Evolutionary conservation across 2,888 invertebrate species (phyloP).

Genomic region (Cheiracanthium punctorium): DNA sequence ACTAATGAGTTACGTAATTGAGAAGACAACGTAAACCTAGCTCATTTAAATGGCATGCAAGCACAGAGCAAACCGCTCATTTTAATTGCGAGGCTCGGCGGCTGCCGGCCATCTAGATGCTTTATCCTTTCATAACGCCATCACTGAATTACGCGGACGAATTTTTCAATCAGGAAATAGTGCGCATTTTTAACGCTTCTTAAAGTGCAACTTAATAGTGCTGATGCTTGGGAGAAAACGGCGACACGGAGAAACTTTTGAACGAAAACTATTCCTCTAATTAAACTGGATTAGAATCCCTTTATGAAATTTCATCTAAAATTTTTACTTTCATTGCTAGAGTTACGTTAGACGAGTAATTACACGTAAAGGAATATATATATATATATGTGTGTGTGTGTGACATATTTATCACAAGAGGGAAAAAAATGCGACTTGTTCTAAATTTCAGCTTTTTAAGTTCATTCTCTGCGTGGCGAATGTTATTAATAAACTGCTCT

Average conservation of each 20-base stretch:
- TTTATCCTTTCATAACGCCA: conserved; percentile 8
- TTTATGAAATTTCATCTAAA: background rate
- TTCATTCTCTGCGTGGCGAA: background rate
- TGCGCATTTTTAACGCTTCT: conserved; percentile 67
- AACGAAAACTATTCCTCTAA: background rate
- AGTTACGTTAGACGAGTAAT: background rate
- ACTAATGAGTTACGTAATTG: conserved; percentile 69
- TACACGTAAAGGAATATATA: background rate
- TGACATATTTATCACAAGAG: background rate
- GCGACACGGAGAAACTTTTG: background rate
- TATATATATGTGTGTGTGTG: too few species aligned
- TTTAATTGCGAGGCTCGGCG: conserved; percentile 56
- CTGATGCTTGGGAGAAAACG: background rate
- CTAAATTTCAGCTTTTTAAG: background rate
- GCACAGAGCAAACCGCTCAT: conserved; percentile 46
- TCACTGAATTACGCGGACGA: conserved; percentile 36
- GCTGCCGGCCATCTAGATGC: conserved; percentile 23
- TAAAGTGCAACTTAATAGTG: conserved; percentile 56
- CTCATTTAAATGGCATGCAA: conserved; percentile 66
- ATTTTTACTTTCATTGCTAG: background rate
- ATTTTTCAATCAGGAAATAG: conserved; percentile 66
- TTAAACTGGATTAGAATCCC: background rate
- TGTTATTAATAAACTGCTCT: background rate
- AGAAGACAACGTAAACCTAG: conserved; percentile 65
- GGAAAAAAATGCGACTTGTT: background rate